Evolutionary conservation across 2,113 vertebrate species (phyloP).

Genomic region (Dipodomys merriami): DNA sequence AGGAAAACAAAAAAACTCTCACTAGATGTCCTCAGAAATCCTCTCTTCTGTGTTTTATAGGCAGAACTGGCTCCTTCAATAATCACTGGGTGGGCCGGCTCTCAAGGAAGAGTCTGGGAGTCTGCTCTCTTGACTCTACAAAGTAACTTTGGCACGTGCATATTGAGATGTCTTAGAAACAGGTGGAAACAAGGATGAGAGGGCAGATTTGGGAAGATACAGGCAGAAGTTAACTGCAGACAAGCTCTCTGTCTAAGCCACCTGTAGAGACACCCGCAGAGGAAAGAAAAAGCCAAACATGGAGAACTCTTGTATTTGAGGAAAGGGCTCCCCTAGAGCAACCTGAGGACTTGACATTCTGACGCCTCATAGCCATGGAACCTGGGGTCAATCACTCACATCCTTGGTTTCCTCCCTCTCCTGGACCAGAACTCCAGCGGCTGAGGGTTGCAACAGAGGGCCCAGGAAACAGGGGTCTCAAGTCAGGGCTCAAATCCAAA

Average conservation of each 20-base stretch:
- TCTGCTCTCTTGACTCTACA: not conserved
- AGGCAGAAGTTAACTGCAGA: not conserved
- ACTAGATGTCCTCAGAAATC: not conserved
- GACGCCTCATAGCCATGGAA: not conserved
- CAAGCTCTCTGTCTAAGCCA: not conserved
- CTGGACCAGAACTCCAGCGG: conserved; percentile 32
- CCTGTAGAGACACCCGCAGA: not conserved
- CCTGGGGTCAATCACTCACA: not conserved
- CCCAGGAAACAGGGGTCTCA: conserved; percentile 19
- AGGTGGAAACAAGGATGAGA: not conserved
- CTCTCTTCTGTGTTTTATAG: not conserved
- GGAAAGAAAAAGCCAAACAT: not conserved
- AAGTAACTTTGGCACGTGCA: not conserved
- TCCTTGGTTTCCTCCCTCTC: not conserved
- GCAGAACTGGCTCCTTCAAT: not conserved
- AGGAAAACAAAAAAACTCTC: not conserved
- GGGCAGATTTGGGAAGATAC: not conserved
- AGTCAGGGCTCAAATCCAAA: not conserved
- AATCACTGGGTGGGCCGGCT: no score
- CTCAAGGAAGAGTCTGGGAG: no score
- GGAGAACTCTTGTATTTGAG: not conserved
- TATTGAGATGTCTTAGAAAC: not conserved
- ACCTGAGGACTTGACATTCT: not conserved
- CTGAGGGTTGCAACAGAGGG: not conserved
- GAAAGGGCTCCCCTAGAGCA: not conserved